Base-by-base conservation (phyloP, 2,888 invertebrate species). In the Ophion ellenae region DNA sequence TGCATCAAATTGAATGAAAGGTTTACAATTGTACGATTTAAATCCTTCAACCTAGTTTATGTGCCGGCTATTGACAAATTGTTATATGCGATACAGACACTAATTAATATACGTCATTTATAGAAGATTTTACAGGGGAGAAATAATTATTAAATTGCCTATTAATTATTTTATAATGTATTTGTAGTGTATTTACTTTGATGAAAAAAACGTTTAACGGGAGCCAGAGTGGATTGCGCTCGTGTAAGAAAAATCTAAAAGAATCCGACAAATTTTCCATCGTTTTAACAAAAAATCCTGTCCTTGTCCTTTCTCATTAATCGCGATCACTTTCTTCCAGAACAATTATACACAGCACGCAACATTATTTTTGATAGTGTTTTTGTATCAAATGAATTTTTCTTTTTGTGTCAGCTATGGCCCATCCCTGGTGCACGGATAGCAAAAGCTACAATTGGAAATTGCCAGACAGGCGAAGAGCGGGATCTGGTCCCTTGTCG, bases 1-100 rank as follows among this genome's bases (percentile, higher is more conserved):
- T n/a, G 32, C 47, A 69, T 14, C 53, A 47, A 74, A 80, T 59
- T n/a, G 53, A 24, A 74, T 32, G 32, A 69, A 40, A 40, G 1
- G 40, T 40, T 40, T 40, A 40, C 40, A 40, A 40, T 40, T 40
- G 40, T 40, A 40, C 40, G 40, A 40, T 40, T 40, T 40, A 9
- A 7, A 40, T 40, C 40, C 6, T 40, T 40, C 6, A 40, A 1
- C 40, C 1, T 40, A 6, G 40, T 40, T 40, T 40, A 40, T 14
- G 47, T 14, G 47, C 14, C 0, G 47, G 14, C 11, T 47, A 47
- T 47, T 47, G 10, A 14, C 14, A 47, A 47, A 47, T 47, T 47
- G 2, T 47, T 47, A 0, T 47, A 47, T 4, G 14, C 4, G 14
- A 14, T 4, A 1, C 11, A 47, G 47, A 14, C 47, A 47, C 47